These are phyloP conservation scores for Oncorhynchus mykiss DNA, from an alignment of 2,113 vertebrate genomes.

Conservation along the genomic window DNA sequence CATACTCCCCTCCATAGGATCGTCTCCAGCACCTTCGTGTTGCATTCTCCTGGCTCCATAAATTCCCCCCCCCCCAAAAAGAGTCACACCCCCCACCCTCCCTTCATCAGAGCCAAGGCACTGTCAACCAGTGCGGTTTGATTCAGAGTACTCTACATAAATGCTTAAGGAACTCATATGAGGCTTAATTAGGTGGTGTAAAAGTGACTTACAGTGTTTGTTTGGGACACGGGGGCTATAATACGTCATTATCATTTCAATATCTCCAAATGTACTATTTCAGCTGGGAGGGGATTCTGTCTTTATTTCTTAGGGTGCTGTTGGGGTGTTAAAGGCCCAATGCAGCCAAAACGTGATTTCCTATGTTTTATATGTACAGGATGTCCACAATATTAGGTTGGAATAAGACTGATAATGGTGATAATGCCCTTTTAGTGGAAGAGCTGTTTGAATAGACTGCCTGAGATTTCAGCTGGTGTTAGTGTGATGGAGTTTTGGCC, in stretches of 20 bases:
- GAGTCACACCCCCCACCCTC: too few relatives aligned
- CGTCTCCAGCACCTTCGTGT: too few relatives aligned
- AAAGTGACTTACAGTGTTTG: constrained; percentile 65
- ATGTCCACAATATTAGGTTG: too few relatives aligned
- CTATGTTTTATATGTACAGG: too few relatives aligned
- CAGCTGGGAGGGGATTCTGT: constrained; percentile 25
- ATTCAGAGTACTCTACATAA: constrained; percentile 59
- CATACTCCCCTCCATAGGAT: constrained; percentile 6
- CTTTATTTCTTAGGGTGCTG: constrained; percentile 32
- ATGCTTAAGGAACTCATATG: constrained; percentile 34
- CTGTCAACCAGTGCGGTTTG: constrained; percentile 46
- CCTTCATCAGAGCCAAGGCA: neutral
- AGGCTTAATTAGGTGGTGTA: constrained; percentile 46
- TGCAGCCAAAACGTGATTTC: too few relatives aligned
- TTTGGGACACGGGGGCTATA: constrained; percentile 45
- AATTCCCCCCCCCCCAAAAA: constrained; percentile 36
- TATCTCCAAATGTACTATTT: constrained; percentile 42
- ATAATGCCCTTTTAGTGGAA: too few relatives aligned
- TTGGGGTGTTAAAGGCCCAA: constrained; percentile 35
- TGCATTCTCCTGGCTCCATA: constrained; percentile 41
- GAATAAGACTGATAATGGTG: too few relatives aligned
- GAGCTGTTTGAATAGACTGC: too few relatives aligned
- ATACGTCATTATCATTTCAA: constrained; percentile 60
- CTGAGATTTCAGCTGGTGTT: too few relatives aligned
- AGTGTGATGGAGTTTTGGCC: too few relatives aligned